Evolutionary conservation across 2,888 invertebrate species (phyloP).

Genomic region (Dorcus hopei): DNA sequence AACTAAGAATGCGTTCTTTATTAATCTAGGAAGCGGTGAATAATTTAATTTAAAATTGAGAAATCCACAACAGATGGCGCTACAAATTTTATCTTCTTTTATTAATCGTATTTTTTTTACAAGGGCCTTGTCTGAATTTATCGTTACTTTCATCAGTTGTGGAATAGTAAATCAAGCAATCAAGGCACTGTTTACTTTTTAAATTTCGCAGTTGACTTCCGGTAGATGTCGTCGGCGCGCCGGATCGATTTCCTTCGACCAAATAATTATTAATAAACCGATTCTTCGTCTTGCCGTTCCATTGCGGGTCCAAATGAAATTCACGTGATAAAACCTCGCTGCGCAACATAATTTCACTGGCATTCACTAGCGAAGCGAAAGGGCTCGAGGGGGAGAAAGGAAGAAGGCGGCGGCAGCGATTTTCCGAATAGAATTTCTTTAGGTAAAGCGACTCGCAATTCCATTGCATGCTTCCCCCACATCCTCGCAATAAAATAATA

Average conservation of each 20-base stretch:
- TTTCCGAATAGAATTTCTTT: neutral
- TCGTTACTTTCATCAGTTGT: too few relatives aligned
- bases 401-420: neutral
- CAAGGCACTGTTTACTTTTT: too few relatives aligned
- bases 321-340: conserved; percentile 4
- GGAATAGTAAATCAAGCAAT: too few relatives aligned
- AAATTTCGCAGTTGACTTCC: neutral
- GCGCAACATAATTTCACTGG: neutral
- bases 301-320: conserved; percentile 16
- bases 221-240: conserved; percentile 1
- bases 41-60: too few relatives aligned
- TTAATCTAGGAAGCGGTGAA: too few relatives aligned
- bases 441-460: neutral
- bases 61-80: too few relatives aligned
- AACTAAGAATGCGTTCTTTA: too few relatives aligned
- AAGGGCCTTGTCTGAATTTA: too few relatives aligned
- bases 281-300: conserved; percentile 7
- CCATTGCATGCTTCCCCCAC: neutral
- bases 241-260: conserved; percentile 14
- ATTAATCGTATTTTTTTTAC: too few relatives aligned
- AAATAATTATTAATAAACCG: conserved; percentile 17
- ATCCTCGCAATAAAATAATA: neutral
- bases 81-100: too few relatives aligned
- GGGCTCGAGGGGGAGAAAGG: neutral
- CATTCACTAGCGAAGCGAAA: neutral